Conservation (phyloP, 2,113 vertebrate species). For the Camelus bactrianus region DNA sequence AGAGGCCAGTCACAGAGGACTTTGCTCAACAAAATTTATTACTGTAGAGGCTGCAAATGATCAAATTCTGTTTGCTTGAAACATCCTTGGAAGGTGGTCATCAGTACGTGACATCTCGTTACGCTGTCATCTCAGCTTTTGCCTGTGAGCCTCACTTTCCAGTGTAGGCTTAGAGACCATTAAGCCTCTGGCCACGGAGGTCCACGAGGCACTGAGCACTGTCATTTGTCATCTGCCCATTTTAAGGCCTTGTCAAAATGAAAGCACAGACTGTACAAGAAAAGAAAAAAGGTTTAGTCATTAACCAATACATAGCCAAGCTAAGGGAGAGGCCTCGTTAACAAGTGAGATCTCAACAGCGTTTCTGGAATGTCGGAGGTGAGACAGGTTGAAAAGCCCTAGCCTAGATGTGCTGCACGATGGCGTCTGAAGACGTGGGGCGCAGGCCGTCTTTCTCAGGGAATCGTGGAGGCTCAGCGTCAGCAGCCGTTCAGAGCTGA, state of each 20-base stretch:
- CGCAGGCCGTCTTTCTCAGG: not conserved
- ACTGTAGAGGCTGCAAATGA: not conserved
- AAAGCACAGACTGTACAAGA: not conserved
- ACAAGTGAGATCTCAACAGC: not conserved
- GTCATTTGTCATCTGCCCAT: not conserved
- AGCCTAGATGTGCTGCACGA: no score
- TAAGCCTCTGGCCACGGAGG: not conserved
- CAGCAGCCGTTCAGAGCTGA: not conserved
- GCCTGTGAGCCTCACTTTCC: not conserved
- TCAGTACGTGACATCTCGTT: not conserved
- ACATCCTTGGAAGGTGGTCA: not conserved
- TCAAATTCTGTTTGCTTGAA: not conserved
- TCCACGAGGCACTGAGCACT: not conserved
- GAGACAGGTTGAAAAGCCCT: not conserved
- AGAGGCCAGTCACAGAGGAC: not conserved
- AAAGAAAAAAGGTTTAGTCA: no score
- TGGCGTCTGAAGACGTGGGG: no score
- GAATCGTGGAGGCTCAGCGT: not conserved
- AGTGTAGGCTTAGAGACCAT: not conserved
- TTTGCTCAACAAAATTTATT: constrained; percentile 2
- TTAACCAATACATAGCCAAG: not conserved
- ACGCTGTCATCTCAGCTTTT: not conserved
- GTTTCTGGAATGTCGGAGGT: not conserved
- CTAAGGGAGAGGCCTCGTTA: not conserved
- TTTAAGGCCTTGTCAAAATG: not conserved